Evolutionary conservation across 1,140 invertebrate genomes (phyloP).

Genomic region (Dinothrombium tinctorium): DNA sequence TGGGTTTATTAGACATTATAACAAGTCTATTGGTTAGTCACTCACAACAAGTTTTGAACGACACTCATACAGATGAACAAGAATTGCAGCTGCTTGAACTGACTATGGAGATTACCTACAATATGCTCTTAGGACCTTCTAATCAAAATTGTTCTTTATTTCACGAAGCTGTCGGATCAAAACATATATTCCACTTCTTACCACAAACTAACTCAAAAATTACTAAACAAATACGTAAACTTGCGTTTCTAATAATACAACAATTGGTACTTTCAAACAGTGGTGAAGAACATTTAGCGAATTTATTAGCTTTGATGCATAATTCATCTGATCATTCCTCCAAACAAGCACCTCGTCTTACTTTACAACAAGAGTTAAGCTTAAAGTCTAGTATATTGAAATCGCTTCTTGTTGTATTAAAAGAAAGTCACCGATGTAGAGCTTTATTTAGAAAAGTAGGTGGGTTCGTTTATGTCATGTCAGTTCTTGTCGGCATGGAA

Average conservation of each 20-base stretch:
- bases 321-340: constrained; percentile 33
- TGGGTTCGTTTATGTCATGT: constrained; percentile 92
- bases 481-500: constrained; percentile 76
- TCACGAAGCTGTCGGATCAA: constrained; percentile 7
- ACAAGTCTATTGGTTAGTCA: not conserved
- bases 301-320: constrained; percentile 69
- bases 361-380: not conserved
- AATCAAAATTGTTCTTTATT: constrained; percentile 12
- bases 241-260: constrained; percentile 25
- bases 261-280: constrained; percentile 70
- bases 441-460: constrained; percentile 92
- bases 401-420: constrained; percentile 56
- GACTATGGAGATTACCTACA: constrained; percentile 2
- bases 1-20: constrained; percentile 60
- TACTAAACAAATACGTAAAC: constrained; percentile 8
- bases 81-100: constrained; percentile 1
- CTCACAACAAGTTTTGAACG: not conserved
- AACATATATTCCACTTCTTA: constrained; percentile 10
- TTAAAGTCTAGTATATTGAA: constrained; percentile 18
- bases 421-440: constrained; percentile 80
- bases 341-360: not conserved
- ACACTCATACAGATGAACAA: not conserved
- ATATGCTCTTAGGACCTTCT: constrained; percentile 8
- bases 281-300: constrained; percentile 84
- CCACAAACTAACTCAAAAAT: not conserved